These are phyloP conservation scores for Amniataba percoides DNA, from an alignment of 2,797 vertebrate genomes.

Conservation along the genomic window DNA sequence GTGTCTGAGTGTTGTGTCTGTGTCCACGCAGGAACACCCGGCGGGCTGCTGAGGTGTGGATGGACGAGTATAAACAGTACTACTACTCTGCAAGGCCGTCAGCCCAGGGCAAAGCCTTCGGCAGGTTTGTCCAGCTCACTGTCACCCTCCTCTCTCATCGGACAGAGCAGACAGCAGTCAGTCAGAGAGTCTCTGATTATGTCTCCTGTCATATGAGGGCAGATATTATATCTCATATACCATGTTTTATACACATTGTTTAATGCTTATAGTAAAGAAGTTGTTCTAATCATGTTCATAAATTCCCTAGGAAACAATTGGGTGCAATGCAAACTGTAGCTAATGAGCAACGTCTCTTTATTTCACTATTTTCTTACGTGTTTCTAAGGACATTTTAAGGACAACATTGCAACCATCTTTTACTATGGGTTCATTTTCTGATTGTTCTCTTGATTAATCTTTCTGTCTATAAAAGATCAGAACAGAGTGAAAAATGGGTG, in stretches of 20 bases:
- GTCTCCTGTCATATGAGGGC: background rate
- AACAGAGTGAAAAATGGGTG: background rate
- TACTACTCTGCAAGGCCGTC: conserved; percentile 97
- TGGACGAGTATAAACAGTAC: conserved; percentile 98
- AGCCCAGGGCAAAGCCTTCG: conserved; percentile 94
- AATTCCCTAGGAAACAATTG: background rate
- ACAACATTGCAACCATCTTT: background rate
- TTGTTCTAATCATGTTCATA: background rate
- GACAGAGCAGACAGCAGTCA: background rate
- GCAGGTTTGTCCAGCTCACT: conserved; percentile 86
- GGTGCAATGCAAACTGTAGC: background rate
- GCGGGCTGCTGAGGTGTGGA: conserved; percentile 98
- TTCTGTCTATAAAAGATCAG: background rate
- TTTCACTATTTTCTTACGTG: background rate
- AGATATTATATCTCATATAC: too few species aligned
- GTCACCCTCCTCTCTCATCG: background rate
- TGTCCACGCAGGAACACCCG: conserved; percentile 91
- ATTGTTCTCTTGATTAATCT: background rate
- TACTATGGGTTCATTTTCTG: too few species aligned
- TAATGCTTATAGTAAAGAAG: background rate
- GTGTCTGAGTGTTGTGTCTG: conserved; percentile 56
- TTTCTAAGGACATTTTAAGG: background rate
- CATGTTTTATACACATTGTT: too few species aligned
- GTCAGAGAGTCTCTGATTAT: background rate
- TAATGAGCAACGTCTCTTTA: background rate